Evolutionary conservation across 2,797 vertebrate species (phyloP), one percentile per base, ranked within the genome.

Genomic region (Vespertilio murinus): DNA sequence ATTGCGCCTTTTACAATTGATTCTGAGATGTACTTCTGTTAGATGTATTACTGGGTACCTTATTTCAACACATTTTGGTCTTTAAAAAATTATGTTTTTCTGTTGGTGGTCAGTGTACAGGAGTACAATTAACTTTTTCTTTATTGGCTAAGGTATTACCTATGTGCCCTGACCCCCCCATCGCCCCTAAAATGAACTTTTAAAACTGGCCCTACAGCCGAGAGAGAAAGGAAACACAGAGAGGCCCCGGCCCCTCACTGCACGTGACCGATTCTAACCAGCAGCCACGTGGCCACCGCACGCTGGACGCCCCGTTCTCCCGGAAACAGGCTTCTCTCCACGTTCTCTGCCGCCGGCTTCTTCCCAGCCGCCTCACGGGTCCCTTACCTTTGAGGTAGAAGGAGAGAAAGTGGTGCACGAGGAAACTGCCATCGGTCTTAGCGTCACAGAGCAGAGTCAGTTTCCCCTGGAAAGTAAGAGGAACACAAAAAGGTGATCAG

Each of bases 381-480:
- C 71, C 64, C 98, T 88, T 96, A 99, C 99, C 99, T 98, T 98
- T 97, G 38, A 99, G 98, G 97, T 99, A 99, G 97, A 99, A 99
- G 64, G 99, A 99, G 2, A 99, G 99, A 96, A 99, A 99, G 81
- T 99, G 99, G 95, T 99, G 99, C 45, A 99, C 97, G 49, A 99
- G 98, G 97, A 99, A 99, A n/a, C 99, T 99, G 56, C 99, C 99
- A 67, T 99, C 99, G 1, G 99, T 99, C 90, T 97, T 97, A 92
- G 97, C 97, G 94, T 99, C 99, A 75, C 98, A 99, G 40, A 99
- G 96, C 23, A 99, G 81, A 0, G 98, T 98, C 71, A 99, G 98
- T 28, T 98, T 98, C 56, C 98, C 98, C 99, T 99, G 96, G 2
- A 96, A 97, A 38, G 49, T 54, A 90, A 88, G 16, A 91, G 52